Evolutionary conservation across 2,113 vertebrate genomes (phyloP).

Genomic region (Mellivora capensis): DNA sequence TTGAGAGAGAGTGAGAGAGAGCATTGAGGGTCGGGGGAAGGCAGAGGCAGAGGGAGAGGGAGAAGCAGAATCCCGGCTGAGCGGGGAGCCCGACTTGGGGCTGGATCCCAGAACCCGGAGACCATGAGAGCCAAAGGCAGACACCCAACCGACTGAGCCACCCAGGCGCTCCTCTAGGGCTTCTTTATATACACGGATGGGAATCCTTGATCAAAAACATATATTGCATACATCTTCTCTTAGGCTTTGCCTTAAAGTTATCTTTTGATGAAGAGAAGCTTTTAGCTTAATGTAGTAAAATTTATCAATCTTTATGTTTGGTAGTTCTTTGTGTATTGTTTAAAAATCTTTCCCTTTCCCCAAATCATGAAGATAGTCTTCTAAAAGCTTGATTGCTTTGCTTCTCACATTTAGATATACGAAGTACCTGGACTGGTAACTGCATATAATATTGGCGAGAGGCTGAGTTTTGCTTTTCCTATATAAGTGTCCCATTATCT

Average conservation of each 20-base stretch:
- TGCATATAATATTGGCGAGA: background rate
- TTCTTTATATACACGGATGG: background rate
- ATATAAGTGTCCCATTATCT: background rate
- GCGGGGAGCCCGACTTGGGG: fast-evolving
- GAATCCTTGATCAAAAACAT: background rate
- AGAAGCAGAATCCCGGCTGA: background rate
- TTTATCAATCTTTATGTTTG: background rate
- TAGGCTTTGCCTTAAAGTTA: background rate
- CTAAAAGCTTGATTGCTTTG: background rate
- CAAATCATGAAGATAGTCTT: background rate
- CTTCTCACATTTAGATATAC: background rate
- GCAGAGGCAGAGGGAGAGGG: background rate
- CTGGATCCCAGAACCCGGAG: background rate
- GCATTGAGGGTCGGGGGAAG: too few species aligned
- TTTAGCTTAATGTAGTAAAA: background rate
- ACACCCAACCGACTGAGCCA: background rate
- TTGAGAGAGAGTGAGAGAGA: background rate
- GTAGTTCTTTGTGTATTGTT: background rate
- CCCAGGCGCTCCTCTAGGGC: background rate
- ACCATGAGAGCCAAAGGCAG: background rate
- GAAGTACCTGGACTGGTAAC: background rate
- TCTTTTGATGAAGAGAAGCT: background rate
- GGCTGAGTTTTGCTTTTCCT: background rate
- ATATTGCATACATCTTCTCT: background rate
- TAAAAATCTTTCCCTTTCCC: background rate